These are phyloP conservation scores for Caenorhabditis wallacei DNA, from an alignment of 2,888 invertebrate genomes.

Conservation along the genomic window DNA sequence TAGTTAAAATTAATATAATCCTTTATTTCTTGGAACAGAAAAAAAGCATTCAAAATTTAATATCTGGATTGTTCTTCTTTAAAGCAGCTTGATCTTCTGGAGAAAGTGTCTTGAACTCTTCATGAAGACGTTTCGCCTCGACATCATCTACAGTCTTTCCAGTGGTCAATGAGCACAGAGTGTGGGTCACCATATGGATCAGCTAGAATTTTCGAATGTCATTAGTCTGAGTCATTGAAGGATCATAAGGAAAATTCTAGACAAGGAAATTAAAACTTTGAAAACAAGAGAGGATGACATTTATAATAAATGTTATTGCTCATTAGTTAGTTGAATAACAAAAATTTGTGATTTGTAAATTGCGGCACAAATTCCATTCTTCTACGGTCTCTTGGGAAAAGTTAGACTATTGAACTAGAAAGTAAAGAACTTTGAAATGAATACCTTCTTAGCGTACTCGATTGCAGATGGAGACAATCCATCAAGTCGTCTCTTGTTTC, in stretches of 20 bases:
- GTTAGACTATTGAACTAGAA: too few relatives aligned
- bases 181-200: constrained; percentile 66
- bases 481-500: constrained; percentile 64
- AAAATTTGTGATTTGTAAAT: too few relatives aligned
- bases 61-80: constrained; percentile 68
- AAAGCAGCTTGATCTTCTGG: constrained; percentile 63
- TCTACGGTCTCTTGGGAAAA: too few relatives aligned
- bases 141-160: constrained; percentile 52
- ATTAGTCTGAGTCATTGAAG: not conserved
- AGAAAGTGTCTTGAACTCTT: constrained; percentile 59
- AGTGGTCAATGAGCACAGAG: constrained; percentile 64
- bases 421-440: not conserved
- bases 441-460: constrained; percentile 63
- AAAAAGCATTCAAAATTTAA: constrained; percentile 35
- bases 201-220: constrained; percentile 50
- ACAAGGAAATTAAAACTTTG: too few relatives aligned
- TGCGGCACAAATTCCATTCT: too few relatives aligned
- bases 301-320: too few relatives aligned
- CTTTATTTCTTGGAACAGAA: too few relatives aligned
- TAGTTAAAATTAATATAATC: too few relatives aligned
- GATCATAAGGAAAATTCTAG: not conserved
- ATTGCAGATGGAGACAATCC: constrained; percentile 67
- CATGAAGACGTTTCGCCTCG: constrained; percentile 56
- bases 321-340: too few relatives aligned
- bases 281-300: too few relatives aligned